Evolutionary conservation across 2,797 vertebrate species (phyloP).

Genomic region (Tapirus indicus): DNA sequence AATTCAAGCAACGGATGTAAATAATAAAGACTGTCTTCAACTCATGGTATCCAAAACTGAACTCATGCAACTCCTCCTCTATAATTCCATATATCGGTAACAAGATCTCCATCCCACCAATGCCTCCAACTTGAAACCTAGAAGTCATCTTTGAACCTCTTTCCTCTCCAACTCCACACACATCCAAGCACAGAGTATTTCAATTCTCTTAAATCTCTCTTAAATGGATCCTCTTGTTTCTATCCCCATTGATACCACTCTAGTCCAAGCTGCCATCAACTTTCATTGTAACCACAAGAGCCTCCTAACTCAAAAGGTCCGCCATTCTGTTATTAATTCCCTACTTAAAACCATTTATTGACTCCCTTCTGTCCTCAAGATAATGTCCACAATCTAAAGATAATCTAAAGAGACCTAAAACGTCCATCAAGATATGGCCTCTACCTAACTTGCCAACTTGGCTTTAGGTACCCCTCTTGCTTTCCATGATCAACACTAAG

Average conservation of each 20-base stretch:
- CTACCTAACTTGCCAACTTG: background rate
- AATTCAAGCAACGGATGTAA: constrained; percentile 54
- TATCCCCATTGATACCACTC: background rate
- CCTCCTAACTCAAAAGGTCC: constrained; percentile 29
- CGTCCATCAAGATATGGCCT: background rate
- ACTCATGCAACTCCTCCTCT: background rate
- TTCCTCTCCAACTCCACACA: background rate
- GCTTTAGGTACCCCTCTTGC: background rate
- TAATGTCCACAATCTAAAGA: background rate
- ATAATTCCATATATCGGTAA: background rate
- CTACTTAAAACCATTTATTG: constrained; percentile 8
- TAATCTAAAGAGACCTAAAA: background rate
- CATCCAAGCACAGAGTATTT: background rate
- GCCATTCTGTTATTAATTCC: background rate
- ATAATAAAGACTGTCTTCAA: background rate
- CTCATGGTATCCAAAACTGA: background rate
- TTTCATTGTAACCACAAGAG: background rate
- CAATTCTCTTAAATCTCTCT: constrained; percentile 20
- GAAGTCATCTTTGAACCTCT: background rate
- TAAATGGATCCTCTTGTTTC: constrained; percentile 27
- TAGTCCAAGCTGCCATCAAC: background rate
- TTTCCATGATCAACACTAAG: background rate
- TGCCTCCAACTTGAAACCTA: constrained; percentile 19
- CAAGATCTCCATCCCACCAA: background rate
- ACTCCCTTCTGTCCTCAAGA: constrained; percentile 6